These are phyloP conservation scores for Caenorhabditis zanzibari DNA, from an alignment of 2,888 invertebrate species.

Conservation along the genomic window DNA sequence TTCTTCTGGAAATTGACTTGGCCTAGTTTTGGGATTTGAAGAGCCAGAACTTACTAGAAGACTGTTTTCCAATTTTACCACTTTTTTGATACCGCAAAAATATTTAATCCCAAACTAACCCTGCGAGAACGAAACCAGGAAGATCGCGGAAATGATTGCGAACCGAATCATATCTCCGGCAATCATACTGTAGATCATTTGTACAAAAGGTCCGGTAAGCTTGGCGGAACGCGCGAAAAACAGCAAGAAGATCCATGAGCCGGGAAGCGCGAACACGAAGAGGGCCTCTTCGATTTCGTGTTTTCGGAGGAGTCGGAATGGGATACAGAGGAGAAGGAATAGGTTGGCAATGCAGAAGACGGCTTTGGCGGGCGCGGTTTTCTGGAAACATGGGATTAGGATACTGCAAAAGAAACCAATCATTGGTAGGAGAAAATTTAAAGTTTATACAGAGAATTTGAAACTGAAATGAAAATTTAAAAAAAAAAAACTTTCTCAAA, in stretches of 20 bases:
- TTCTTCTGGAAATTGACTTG: no score
- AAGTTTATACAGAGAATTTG: neutral
- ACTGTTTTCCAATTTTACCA: no score
- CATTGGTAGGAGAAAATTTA: neutral
- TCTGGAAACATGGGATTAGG: constrained; percentile 86
- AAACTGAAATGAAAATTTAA: no score
- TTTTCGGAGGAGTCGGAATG: constrained; percentile 71
- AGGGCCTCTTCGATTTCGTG: constrained; percentile 92
- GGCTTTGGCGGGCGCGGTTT: constrained; percentile 94
- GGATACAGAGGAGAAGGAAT: constrained; percentile 86
- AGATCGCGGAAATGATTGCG: constrained; percentile 96
- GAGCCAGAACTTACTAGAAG: no score
- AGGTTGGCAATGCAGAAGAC: constrained; percentile 95
- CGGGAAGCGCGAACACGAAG: constrained; percentile 93
- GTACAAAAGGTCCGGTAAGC: constrained; percentile 97
- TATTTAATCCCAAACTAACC: constrained; percentile 86
- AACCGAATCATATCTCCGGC: constrained; percentile 99
- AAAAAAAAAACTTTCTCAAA: neutral
- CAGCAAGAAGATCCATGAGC: constrained; percentile 97
- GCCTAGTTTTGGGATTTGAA: no score
- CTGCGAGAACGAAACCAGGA: constrained; percentile 96
- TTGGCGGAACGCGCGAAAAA: constrained; percentile 93
- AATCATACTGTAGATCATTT: constrained; percentile 99
- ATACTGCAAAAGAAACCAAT: neutral
- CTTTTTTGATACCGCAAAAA: no score